phyloP scores from a whole-genome alignment of 2,113 vertebrate genomes.

The Epinephelus moara region DNA sequence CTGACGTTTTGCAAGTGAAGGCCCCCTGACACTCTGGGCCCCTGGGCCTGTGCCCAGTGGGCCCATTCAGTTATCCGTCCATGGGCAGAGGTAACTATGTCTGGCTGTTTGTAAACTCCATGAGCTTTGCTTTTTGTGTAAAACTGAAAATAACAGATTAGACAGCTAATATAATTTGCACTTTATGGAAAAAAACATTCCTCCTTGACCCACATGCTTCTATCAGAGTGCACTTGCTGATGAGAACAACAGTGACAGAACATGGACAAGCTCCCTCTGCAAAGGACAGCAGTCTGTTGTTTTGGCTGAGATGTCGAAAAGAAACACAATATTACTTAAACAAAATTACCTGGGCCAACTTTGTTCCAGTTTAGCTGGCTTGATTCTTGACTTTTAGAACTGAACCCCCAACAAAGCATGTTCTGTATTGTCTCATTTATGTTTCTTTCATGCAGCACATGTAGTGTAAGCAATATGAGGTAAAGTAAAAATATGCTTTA shows the following conservation, averaged over 20 bases:
- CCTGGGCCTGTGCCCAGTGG: no score
- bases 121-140: not conserved
- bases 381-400: not conserved
- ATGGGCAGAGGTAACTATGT: not conserved
- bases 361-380: slow-evolving; percentile 33
- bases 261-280: not conserved
- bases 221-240: slow-evolving; percentile 25
- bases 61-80: no score
- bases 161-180: slow-evolving; percentile 40
- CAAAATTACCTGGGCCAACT: slow-evolving; percentile 15
- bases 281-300: not conserved
- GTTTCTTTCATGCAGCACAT: not conserved
- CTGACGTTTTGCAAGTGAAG: no score
- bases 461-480: not conserved
- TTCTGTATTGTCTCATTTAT: not conserved
- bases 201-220: slow-evolving; percentile 42
- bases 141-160: slow-evolving; percentile 1
- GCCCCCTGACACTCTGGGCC: no score
- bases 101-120: not conserved
- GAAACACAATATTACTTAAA: slow-evolving; percentile 20
- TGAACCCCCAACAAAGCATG: not conserved
- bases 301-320: slow-evolving; percentile 16
- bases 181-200: slow-evolving; percentile 67
- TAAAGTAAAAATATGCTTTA: not conserved
- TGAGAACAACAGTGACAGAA: slow-evolving; percentile 25